Evolutionary conservation across 1,140 invertebrate genomes (phyloP), one percentile per base, ranked within the genome.

Genomic region (Galleria mellonella): DNA sequence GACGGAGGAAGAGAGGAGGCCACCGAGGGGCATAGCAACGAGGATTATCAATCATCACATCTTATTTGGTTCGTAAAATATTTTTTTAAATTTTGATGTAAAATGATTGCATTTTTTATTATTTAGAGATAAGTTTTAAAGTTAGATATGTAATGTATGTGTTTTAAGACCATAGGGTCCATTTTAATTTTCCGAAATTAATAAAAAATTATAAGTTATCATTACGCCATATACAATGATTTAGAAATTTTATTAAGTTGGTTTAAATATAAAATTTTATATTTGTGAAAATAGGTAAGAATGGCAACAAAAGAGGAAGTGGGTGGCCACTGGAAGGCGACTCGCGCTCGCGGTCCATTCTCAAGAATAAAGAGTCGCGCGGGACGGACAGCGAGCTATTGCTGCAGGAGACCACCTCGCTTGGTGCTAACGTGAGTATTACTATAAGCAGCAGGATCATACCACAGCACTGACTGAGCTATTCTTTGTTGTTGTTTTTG

Each of bases 41-140:
- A 86, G 83, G 62, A 87, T 87, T 50, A 87, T 87, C 60, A 87
- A 87, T 57, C 86, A 87, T 58, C 86, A 87, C 55, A 86, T 87
- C 47, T 75, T 87, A 30, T 86, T 86, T 72, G 83, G 86, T 86
- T 71, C 55, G 56, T 53, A 17, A 28, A 35, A 12, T 12, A 23
- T 9, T 13, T 11, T 10, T 12, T 29, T 32, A 23, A 36, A 13
- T 40, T 28, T 14, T 30, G 7, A 31, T 41, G 9, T 42, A 15
- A 11, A 7, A n/a, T n/a, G n/a, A n/a, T n/a, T n/a, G n/a, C n/a
- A n/a, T n/a, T n/a, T n/a, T n/a, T n/a, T n/a, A n/a, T n/a, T n/a
- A n/a, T n/a, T n/a, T n/a, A n/a, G n/a, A n/a, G n/a, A n/a, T n/a
- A n/a, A n/a, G n/a, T n/a, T n/a, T n/a, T n/a, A n/a, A n/a, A n/a